phyloP scores from a whole-genome alignment of 2,888 invertebrate species.

The Notodonta ziczac region DNA sequence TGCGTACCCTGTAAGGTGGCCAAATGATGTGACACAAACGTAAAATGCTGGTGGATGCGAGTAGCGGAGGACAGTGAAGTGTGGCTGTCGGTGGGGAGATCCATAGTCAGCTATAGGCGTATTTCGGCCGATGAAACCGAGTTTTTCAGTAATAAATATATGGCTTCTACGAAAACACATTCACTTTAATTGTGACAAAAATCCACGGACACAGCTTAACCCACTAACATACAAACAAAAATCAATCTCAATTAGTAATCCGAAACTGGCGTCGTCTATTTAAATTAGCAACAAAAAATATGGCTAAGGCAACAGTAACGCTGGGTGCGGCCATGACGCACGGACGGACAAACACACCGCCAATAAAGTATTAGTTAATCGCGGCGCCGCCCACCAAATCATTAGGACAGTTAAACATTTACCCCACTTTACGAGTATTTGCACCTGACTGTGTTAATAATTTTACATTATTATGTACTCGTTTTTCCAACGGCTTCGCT shows the following conservation, averaged over 20 bases:
- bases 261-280: constrained; percentile 42
- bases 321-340: constrained; percentile 77
- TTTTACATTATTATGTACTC: constrained; percentile 16
- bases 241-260: constrained; percentile 43
- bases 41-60: no score
- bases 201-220: neutral
- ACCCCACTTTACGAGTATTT: constrained; percentile 61
- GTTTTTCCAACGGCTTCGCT: no score
- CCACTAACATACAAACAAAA: constrained; percentile 3
- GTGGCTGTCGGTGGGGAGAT: no score
- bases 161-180: no score
- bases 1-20: no score
- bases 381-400: constrained; percentile 72
- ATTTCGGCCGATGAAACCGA: no score
- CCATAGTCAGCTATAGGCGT: no score
- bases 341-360: constrained; percentile 65
- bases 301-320: constrained; percentile 28
- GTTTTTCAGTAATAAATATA: no score
- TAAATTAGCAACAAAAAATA: constrained; percentile 47
- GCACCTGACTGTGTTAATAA: constrained; percentile 34
- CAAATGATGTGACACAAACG: no score
- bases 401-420: constrained; percentile 52
- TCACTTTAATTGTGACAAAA: no score
- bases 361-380: constrained; percentile 80
- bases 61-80: no score